These are phyloP conservation scores for Epirrita christyi DNA, from an alignment of 2,888 invertebrate genomes.

Conservation along the genomic window DNA sequence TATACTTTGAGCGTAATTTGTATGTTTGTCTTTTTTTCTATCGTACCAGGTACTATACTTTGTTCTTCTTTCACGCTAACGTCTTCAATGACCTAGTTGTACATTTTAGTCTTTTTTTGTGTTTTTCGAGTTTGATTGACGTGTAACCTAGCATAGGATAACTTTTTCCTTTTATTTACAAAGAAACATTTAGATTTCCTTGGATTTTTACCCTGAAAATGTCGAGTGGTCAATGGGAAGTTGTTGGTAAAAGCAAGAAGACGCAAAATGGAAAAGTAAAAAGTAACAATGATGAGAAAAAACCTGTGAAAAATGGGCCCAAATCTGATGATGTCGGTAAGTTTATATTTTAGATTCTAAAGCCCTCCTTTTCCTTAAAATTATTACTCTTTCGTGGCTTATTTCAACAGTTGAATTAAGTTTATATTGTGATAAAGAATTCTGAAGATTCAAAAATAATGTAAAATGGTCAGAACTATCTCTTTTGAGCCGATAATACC, in stretches of 20 bases:
- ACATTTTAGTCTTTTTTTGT: too few relatives aligned
- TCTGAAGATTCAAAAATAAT: not conserved
- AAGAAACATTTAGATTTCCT: constrained; percentile 54
- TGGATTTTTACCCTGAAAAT: constrained; percentile 54
- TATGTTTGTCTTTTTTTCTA: constrained; percentile 37
- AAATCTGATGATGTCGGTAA: constrained; percentile 91
- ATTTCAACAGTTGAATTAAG: not conserved
- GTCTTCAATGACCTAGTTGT: not conserved
- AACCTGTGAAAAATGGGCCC: constrained; percentile 85
- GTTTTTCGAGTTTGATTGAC: constrained; percentile 68
- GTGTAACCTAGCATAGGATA: constrained; percentile 67
- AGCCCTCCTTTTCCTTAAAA: constrained; percentile 12
- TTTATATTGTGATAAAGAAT: not conserved
- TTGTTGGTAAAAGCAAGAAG: constrained; percentile 88
- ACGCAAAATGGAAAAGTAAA: constrained; percentile 81
- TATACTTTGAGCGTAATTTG: constrained; percentile 6
- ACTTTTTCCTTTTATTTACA: constrained; percentile 72
- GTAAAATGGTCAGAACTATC: not conserved
- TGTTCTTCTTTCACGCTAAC: not conserved
- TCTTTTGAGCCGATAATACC: too few relatives aligned
- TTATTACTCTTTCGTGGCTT: not conserved
- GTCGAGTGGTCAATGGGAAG: constrained; percentile 88
- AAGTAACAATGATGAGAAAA: constrained; percentile 86
- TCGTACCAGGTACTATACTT: not conserved
- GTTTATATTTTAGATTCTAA: constrained; percentile 53